These are phyloP conservation scores for Drosophila lacteicornis DNA, from an alignment of 1,140 invertebrate species.

Conservation along the genomic window DNA sequence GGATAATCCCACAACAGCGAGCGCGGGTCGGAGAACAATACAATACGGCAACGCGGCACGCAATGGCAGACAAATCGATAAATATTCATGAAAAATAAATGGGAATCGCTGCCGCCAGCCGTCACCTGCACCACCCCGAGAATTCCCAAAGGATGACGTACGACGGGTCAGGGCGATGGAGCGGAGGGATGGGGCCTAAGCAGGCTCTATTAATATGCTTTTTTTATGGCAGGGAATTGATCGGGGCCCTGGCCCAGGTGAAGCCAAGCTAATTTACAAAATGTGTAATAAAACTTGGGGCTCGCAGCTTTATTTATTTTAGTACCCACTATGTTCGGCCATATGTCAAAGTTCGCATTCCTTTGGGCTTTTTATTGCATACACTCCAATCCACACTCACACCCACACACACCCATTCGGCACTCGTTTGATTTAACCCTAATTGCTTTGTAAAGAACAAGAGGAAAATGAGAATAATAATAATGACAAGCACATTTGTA, in stretches of 20 bases:
- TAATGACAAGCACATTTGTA: conserved; percentile 66
- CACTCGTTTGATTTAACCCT: conserved; percentile 38
- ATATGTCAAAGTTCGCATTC: conserved; percentile 49
- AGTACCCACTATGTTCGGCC: conserved; percentile 30
- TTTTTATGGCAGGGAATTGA: conserved; percentile 54
- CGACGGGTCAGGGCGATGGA: conserved; percentile 20
- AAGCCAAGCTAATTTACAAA: conserved; percentile 67
- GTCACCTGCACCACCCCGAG: conserved; percentile 2
- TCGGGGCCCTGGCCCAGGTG: conserved; percentile 21
- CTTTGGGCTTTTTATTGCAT: conserved; percentile 41
- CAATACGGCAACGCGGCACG: conserved; percentile 41
- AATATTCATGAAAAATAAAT: conserved; percentile 80
- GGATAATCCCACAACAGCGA: conserved; percentile 15
- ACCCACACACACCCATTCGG: not conserved
- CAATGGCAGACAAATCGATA: conserved; percentile 73
- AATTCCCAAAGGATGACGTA: conserved; percentile 73
- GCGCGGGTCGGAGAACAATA: no score
- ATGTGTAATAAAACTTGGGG: conserved; percentile 58
- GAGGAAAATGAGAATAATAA: conserved; percentile 5
- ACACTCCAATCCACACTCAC: not conserved
- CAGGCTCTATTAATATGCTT: conserved; percentile 59
- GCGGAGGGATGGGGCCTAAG: not conserved
- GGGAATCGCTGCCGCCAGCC: conserved; percentile 39
- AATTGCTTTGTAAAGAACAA: conserved; percentile 35
- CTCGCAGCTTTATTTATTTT: conserved; percentile 43